Conservation (phyloP, 1,140 invertebrate species). For the Araneus ventricosus region DNA sequence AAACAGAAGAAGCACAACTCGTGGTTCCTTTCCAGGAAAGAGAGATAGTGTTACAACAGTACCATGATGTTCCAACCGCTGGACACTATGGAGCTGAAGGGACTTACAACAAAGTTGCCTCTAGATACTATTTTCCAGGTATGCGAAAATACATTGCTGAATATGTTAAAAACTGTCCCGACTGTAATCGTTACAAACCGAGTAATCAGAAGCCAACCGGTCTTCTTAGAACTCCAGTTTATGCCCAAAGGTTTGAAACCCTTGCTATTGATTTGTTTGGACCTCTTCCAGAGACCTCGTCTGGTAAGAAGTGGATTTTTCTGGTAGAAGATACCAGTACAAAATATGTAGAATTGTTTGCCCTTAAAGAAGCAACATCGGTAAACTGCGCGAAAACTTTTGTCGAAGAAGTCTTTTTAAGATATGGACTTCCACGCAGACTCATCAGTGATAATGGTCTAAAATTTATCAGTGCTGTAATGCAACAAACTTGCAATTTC, state of each 20-base stretch:
- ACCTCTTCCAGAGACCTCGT: slow-evolving; percentile 8
- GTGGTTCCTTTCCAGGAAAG: not conserved
- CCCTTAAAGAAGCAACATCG: not conserved
- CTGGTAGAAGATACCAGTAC: not conserved
- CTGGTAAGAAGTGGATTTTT: slow-evolving; percentile 15
- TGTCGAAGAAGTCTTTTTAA: slow-evolving; percentile 35
- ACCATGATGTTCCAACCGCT: slow-evolving; percentile 57
- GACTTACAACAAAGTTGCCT: not conserved
- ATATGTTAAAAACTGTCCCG: not conserved
- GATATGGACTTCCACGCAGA: slow-evolving; percentile 18
- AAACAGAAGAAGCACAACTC: slow-evolving; percentile 31
- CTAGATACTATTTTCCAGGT: slow-evolving; percentile 32
- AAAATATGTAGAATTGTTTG: slow-evolving; percentile 48
- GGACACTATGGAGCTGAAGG: slow-evolving; percentile 42
- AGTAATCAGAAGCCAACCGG: not conserved
- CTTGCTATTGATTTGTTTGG: slow-evolving; percentile 23
- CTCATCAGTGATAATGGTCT: slow-evolving; percentile 59
- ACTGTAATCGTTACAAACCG: not conserved
- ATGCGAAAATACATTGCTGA: slow-evolving; percentile 30
- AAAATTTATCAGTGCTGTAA: slow-evolving; percentile 46
- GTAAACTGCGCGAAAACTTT: not conserved
- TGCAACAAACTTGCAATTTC: slow-evolving; percentile 14
- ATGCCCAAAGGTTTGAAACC: not conserved
- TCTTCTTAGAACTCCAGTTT: not conserved
- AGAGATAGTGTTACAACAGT: not conserved